Evolutionary conservation across 2,113 vertebrate genomes (phyloP), one percentile per base, ranked within the genome.

Genomic region (Ammospiza nelsoni): DNA sequence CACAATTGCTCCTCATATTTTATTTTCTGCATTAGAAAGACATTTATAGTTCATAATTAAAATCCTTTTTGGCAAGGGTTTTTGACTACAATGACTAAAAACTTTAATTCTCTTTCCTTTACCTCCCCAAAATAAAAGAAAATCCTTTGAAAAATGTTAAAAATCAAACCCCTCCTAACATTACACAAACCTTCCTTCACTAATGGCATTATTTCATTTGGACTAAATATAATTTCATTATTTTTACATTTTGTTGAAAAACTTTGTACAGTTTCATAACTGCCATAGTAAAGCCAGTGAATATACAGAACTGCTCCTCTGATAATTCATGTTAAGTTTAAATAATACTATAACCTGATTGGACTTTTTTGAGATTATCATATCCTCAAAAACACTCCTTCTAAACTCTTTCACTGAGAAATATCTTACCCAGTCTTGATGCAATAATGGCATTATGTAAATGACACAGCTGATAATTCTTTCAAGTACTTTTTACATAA

Each of bases 321-420:
- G 59, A 76, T n/a, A 91, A 89, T 55, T 59, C 35, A 48, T 61
- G 28, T 67, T 52, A 84, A 74, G 51, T 84, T 95, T 96, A 81
- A 92, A 59, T 31, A 75, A 66, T 24, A 65, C 14, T 65, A 43
- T 43, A 79, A 85, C 9, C 22, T 52, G 49, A 68, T 41, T 52
- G 89, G 28, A 63, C 27, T 67, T 69, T 69, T 54, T 57, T 86
- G 48, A 94, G 19, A 67, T 68, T 66, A 59, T 69, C 29, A 67
- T 62, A 58, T 59, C 57, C 63, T 75, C 61, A 76, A 52, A 72
- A 76, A 4, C 20, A 77, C 14, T 73, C 13, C 54, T 74, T 62
- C 49, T 15, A 15, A 92, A 12, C 54, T 72, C 22, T 79, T 91
- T 16, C 37, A 77, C 16, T 46, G 13, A 82, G 12, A 48, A 6